These are phyloP conservation scores for Sphenopsis melanotis DNA, from an alignment of 2,797 vertebrate species.

Conservation along the genomic window DNA sequence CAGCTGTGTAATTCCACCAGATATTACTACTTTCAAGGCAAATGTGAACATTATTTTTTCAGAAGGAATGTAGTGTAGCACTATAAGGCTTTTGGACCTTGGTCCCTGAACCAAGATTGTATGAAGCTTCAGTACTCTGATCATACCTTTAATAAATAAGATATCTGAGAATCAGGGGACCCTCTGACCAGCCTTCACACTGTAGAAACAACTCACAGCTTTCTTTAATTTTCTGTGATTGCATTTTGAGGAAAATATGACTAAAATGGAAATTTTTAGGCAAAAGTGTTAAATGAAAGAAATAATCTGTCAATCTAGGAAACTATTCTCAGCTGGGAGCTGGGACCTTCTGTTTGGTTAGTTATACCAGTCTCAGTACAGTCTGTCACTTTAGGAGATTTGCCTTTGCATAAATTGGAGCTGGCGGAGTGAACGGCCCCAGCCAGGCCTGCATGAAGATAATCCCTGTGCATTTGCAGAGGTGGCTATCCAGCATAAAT, in stretches of 20 bases:
- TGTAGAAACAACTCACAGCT: not conserved
- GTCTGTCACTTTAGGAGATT: not conserved
- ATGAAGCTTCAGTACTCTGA: not conserved
- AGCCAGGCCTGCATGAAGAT: not conserved
- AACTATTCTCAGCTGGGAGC: not conserved
- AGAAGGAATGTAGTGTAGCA: not conserved
- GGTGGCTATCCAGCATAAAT: not conserved
- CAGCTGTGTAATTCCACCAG: not conserved
- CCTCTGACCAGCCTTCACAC: not conserved
- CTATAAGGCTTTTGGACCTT: not conserved
- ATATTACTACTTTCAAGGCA: not conserved
- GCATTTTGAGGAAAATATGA: not conserved
- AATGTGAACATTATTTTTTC: not conserved
- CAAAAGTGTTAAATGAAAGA: not conserved
- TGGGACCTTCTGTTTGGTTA: not conserved
- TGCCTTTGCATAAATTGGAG: not conserved
- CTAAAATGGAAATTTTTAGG: not conserved
- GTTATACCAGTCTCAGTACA: not conserved
- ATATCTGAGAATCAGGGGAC: not conserved
- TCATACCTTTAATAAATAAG: not conserved
- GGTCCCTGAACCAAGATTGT: not conserved
- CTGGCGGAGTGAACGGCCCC: not conserved
- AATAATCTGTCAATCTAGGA: not conserved
- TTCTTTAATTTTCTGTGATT: not conserved
- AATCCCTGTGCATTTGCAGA: not conserved